Conservation (phyloP, 2,797 vertebrate genomes). For the Urosaurus nigricauda region DNA sequence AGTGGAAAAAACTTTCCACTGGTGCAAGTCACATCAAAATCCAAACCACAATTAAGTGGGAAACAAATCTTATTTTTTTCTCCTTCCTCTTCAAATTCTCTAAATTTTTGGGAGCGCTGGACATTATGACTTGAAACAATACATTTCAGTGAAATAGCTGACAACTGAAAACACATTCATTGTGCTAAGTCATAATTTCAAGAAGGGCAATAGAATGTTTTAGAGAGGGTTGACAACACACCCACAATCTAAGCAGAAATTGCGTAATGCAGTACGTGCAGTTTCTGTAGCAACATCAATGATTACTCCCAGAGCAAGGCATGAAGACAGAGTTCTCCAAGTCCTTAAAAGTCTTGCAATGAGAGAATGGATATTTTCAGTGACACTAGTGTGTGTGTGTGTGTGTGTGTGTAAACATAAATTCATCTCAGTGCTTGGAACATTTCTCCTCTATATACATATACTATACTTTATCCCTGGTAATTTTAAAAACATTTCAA, state of each 20-base stretch:
- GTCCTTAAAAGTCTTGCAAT: background rate
- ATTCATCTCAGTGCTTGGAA: no score
- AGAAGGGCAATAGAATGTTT: conserved; percentile 4
- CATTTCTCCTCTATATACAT: no score
- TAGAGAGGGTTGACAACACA: conserved; percentile 1
- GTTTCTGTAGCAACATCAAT: conserved; percentile 37
- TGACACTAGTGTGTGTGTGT: background rate
- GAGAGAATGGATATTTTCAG: background rate
- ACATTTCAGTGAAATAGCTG: background rate
- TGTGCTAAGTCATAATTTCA: background rate
- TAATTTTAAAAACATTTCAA: background rate
- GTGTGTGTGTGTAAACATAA: background rate
- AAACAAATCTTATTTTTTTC: background rate
- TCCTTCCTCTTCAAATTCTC: conserved; percentile 18
- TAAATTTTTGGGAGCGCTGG: background rate
- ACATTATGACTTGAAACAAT: background rate
- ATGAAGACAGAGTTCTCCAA: conserved; percentile 9
- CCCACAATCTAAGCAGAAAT: conserved; percentile 10
- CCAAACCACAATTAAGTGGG: background rate
- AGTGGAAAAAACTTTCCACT: background rate
- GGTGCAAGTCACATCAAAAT: background rate
- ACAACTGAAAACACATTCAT: background rate
- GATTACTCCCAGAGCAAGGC: conserved; percentile 18
- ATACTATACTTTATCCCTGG: no score
- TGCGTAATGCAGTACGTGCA: conserved; percentile 18